Evolutionary conservation across 2,113 vertebrate species (phyloP).

Genomic region (Pseudorectes ferrugineus): DNA sequence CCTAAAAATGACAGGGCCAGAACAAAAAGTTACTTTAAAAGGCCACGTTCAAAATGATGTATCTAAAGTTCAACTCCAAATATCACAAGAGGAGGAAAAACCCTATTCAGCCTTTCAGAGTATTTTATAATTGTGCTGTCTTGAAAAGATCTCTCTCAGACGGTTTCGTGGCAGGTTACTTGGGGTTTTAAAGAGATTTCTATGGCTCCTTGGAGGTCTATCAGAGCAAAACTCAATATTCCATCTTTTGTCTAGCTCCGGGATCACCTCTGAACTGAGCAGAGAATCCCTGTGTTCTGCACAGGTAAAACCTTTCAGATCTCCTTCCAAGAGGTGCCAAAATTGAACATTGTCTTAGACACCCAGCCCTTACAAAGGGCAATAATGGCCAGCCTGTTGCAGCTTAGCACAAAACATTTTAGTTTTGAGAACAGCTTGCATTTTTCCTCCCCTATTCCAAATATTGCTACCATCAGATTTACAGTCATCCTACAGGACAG

Average conservation of each 20-base stretch:
- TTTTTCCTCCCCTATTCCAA: not conserved
- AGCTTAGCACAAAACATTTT: not conserved
- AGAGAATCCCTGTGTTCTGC: not conserved
- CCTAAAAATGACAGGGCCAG: slow-evolving; percentile 5
- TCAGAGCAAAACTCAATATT: not conserved
- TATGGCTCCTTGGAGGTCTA: not conserved
- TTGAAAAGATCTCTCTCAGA: rapidly evolving
- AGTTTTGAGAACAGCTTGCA: not conserved
- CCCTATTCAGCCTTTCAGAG: not conserved
- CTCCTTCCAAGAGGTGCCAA: not conserved
- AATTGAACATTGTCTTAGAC: not conserved
- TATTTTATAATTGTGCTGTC: not conserved
- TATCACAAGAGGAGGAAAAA: not conserved
- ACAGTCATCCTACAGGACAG: not conserved
- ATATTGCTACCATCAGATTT: not conserved
- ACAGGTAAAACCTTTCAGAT: not conserved
- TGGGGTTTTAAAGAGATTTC: not conserved
- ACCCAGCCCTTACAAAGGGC: not conserved
- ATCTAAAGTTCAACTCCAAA: not conserved
- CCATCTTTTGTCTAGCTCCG: not conserved
- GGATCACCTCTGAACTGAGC: not conserved
- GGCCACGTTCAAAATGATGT: not conserved
- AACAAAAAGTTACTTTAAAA: slow-evolving; percentile 33
- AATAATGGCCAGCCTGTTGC: not conserved
- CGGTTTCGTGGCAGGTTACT: not conserved